Base-by-base conservation (phyloP, 2,888 invertebrate genomes). In the Holacanthella duospinosa region DNA sequence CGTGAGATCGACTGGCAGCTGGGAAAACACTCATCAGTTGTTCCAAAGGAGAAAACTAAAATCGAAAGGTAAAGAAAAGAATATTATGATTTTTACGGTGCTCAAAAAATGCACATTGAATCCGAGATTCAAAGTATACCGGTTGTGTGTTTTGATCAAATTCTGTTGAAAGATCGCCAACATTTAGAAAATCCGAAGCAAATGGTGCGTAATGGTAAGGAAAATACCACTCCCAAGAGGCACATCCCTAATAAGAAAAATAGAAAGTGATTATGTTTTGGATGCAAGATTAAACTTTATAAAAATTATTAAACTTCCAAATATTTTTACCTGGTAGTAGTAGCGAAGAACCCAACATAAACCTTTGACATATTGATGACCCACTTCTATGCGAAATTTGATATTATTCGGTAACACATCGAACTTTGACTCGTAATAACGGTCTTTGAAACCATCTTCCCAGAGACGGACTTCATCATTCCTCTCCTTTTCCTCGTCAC, bases 1-100 rank as follows among this genome's bases (percentile, higher is more conserved):
- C 89, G 80, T 96, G 96, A 62, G 87, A 84, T 68, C 90, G 85
- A 80, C 94, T 95, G 55, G 94, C 97, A 19, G 97, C 97, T 59
- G 99, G 99, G 79, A 99, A 99, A 66, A 99, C 99, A 43, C 96
- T 91, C 99, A 99, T 99, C 75, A 99, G 80, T 81, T 99, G 99
- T 79, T 99, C 96, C 75, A 99, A 79, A 0, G 99, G 99, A 70
- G 88, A 88, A 80, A 99, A 97, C 86, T 91, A 77, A 25, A 79
- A 79, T 73, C 67, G 66, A 66, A 68, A 63, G 44, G 28, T 16
- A 27, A 24, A 54, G 43, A 59, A 58, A 26, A 4, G 28, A 24
- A 44, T 24, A 43, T 26, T 25, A 9, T 25, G 63, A 43, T 43
- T 58, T n/a, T n/a, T n/a, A n/a, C n/a, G 25, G 16, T 58, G 24